Evolutionary conservation across 2,113 vertebrate species (phyloP), one percentile per base, ranked within the genome.

Genomic region (Myotis davidii): DNA sequence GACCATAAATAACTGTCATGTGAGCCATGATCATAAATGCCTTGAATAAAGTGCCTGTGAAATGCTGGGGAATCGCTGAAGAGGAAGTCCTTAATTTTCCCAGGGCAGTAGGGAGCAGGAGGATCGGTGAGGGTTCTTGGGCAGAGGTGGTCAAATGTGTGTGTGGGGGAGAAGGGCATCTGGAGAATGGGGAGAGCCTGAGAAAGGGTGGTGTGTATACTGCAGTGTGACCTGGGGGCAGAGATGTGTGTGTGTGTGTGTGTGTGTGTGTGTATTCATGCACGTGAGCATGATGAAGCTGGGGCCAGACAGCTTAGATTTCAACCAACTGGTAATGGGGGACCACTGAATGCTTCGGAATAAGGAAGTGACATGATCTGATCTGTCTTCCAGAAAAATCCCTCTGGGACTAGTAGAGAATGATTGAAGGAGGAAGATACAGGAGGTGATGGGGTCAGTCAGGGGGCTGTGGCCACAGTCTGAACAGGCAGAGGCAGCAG

Each of bases 321-420:
- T 91, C 79, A 88, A 82, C 85, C 77, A 39, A 5, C 27, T n/a
- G 59, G 86, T 95, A 77, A 96, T 56, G 12, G 69, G 65, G 72
- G 95, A 13, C 16, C 88, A 82, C 21, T 69, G 64, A 85, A 72
- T 54, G 42, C 73, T 94, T 95, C 34, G 23, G 82, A 95, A 77
- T 61, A 74, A 94, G 87, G 50, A 90, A 76, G 45, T 59, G 82
- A 94, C 61, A 13, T 54, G 74, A 84, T 74, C 56, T 17, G 65
- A 83, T 84, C 70, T 92, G 69, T 91, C 39, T 83, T 94, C 70
- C 70, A 76, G 86, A 85, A 96, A 93, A 78, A 73, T 84, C 86
- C 73, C 48, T 85, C 91, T 65, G 86, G 54, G 83, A 76, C 48
- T 85, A 85, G 72, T 21, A 34, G 16, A 29, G n/a, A 67, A 72